These are phyloP conservation scores for Sebastes steindachneri DNA, from an alignment of 2,797 vertebrate species.

Conservation along the genomic window DNA sequence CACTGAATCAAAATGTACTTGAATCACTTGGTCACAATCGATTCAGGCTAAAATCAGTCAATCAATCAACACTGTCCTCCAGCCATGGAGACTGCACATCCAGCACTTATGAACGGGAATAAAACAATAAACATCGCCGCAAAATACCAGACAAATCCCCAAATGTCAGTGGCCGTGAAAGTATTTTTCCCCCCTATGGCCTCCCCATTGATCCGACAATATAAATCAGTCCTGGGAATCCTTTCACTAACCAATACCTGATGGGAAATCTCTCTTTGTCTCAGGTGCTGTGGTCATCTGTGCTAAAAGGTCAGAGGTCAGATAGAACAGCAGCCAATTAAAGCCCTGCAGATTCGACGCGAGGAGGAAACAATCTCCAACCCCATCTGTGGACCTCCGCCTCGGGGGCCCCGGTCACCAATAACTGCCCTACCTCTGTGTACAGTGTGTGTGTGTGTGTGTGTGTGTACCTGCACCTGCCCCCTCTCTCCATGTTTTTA, in stretches of 20 bases:
- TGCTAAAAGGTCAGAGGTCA: conserved; percentile 66
- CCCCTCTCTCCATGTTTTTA: not conserved
- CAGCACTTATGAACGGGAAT: conserved; percentile 31
- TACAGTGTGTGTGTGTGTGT: not conserved
- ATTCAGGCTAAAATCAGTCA: not conserved
- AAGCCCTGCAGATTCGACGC: conserved; percentile 51
- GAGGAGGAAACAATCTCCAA: conserved; percentile 63
- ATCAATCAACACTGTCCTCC: conserved; percentile 29
- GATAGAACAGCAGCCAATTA: conserved; percentile 71
- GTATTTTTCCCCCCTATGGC: not conserved
- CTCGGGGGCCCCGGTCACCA: conserved; percentile 35
- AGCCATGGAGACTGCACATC: not conserved
- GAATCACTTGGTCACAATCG: not conserved
- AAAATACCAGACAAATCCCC: conserved; percentile 45
- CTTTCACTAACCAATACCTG: conserved; percentile 45
- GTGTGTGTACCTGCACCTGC: conserved; percentile 6
- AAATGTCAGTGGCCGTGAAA: conserved; percentile 35
- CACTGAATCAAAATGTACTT: not conserved
- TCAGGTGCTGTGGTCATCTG: conserved; percentile 60
- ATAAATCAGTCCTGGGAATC: conserved; percentile 34
- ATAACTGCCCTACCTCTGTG: conserved; percentile 24
- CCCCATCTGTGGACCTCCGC: conserved; percentile 66
- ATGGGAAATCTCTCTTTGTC: conserved; percentile 52
- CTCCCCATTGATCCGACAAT: conserved; percentile 41
- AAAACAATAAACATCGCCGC: conserved; percentile 35